Evolutionary conservation across 1,140 invertebrate species (phyloP), one percentile per base, ranked within the genome.

Genomic region (Pseudoatta argentina): DNA sequence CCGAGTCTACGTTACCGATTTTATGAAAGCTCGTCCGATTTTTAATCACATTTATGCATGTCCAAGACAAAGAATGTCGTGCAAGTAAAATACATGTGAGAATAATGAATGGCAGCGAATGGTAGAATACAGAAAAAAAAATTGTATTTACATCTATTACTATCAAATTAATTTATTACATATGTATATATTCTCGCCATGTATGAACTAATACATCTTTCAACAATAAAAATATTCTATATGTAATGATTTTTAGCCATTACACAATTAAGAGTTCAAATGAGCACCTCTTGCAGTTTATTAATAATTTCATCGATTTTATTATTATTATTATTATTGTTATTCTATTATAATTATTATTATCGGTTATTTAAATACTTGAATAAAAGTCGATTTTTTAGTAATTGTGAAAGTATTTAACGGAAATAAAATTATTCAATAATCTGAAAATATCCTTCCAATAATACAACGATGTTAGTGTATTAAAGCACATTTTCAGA

Each of bases 21-120:
- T 48, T 39, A 82, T 14, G 39, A 16, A 53, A 55, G n/a, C 48
- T 53, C 77, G 30, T 77, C 16, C 16, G 16, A 63, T 69, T 69
- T 63, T 61, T 61, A 61, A 77, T 44, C 8, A 34, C 44, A 76
- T 16, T 34, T 57, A 21, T 30, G 3, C 0, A 4, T 39, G 7
- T 8, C 3, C 14, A 10, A 24, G 34, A 61, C 4, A 61, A 21
- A 44, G 10, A 39, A 61, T n/a, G 14, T 16, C 30, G 3, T 7
- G 61, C 12, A 16, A 53, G 51, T 66, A 24, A 79, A 67, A 61
- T 67, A 39, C 55, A 66, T 1, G n/a, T 21, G 21, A 2, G 27
- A 78, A 44, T 55, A 66, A 79, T 3, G n/a, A 24, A 34, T 14
- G 69, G 12, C 69, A 30, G 24, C n/a, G 53, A 72, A 30, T 21